phyloP scores from a whole-genome alignment of 2,113 vertebrate genomes.

The Calyptommatus sinebrachiatus region DNA sequence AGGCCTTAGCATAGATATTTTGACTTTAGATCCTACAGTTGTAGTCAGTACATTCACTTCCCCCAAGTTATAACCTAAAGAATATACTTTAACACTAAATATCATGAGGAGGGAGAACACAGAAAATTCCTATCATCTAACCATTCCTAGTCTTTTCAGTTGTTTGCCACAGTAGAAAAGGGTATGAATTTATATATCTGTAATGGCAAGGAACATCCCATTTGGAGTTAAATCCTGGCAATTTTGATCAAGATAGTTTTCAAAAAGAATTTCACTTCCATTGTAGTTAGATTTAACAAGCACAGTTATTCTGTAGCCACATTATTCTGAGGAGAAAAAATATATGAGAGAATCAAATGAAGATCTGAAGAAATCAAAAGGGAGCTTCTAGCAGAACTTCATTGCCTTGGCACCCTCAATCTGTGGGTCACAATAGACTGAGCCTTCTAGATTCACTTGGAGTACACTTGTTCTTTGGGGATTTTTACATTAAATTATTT shows the following conservation, averaged over 20 bases:
- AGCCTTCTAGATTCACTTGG: too few species aligned
- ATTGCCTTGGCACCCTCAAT: too few species aligned
- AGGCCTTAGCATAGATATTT: neutral
- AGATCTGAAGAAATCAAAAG: too few species aligned
- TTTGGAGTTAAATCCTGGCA: neutral
- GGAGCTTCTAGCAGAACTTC: too few species aligned
- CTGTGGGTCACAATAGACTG: too few species aligned
- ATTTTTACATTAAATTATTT: too few species aligned
- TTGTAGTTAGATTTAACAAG: neutral
- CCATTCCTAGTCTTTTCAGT: neutral
- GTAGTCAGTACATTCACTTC: neutral
- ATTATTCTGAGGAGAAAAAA: neutral
- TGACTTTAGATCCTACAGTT: neutral
- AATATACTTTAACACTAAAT: neutral
- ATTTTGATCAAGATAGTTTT: neutral
- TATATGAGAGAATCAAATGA: too few species aligned
- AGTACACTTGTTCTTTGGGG: too few species aligned
- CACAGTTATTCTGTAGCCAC: neutral
- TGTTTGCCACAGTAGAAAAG: too few species aligned
- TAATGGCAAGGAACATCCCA: neutral
- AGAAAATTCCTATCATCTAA: neutral
- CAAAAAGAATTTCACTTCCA: neutral
- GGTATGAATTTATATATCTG: neutral
- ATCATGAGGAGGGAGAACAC: neutral
- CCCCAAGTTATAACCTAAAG: neutral